phyloP scores from a whole-genome alignment of 23 tunicate genomes.

The Clavelina lepadiformis region DNA sequence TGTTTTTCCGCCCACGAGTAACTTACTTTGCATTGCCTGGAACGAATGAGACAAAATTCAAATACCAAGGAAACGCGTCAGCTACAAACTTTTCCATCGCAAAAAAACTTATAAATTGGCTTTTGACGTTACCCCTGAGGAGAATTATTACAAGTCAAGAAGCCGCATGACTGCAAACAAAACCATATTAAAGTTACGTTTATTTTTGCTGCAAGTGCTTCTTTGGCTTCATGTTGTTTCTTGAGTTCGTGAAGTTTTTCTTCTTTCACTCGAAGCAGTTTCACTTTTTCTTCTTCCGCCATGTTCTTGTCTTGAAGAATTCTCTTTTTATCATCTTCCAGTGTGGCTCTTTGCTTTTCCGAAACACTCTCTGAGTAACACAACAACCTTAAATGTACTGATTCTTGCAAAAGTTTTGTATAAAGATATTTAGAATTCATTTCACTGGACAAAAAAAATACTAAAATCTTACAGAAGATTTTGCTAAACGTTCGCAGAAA shows the following conservation, averaged over 20 bases:
- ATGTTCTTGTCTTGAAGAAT: slow-evolving; percentile 78
- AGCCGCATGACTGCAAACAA: no score
- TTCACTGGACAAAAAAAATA: neutral
- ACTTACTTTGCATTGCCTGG: slow-evolving; percentile 96
- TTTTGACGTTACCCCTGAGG: no score
- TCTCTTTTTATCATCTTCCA: slow-evolving; percentile 75
- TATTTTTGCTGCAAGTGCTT: slow-evolving; percentile 60
- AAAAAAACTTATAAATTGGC: no score
- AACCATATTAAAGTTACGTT: slow-evolving; percentile 44
- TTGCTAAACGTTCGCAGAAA: neutral
- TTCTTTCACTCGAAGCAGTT: slow-evolving; percentile 57
- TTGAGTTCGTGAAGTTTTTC: slow-evolving; percentile 51
- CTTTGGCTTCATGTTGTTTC: slow-evolving; percentile 64
- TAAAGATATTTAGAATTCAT: no score
- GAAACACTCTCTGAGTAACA: slow-evolving; percentile 42
- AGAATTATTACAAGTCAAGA: no score
- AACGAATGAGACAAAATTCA: no score
- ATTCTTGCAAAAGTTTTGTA: no score
- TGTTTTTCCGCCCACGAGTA: slow-evolving; percentile 89
- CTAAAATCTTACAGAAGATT: neutral
- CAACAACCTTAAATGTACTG: neutral
- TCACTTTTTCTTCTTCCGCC: slow-evolving; percentile 85
- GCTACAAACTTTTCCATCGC: no score
- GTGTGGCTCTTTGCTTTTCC: slow-evolving; percentile 50
- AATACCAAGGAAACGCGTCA: no score